phyloP scores from a whole-genome alignment of 2,113 vertebrate species.

The Pygoscelis antarcticus region DNA sequence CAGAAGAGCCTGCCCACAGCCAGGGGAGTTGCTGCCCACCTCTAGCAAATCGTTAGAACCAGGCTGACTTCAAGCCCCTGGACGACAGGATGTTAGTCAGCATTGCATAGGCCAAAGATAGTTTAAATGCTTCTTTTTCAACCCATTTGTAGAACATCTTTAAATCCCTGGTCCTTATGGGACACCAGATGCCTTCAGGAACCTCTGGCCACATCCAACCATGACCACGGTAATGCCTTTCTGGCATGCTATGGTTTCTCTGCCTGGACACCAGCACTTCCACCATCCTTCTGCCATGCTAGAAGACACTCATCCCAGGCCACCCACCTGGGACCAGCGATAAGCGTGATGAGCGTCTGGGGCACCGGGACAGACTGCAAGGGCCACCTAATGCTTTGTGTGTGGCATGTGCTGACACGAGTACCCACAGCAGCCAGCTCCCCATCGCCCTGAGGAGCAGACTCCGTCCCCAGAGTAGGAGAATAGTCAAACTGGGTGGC shows the following conservation, averaged over 20 bases:
- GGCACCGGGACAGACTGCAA: background rate
- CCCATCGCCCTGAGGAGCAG: rapidly evolving
- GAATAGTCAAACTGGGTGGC: background rate
- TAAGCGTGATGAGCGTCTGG: background rate
- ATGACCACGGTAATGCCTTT: background rate
- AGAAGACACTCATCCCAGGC: background rate
- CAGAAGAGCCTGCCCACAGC: background rate
- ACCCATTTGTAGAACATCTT: background rate
- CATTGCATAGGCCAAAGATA: background rate
- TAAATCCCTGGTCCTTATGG: background rate
- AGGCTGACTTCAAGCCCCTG: background rate
- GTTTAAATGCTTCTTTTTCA: background rate
- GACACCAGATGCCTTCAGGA: background rate
- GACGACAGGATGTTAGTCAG: background rate
- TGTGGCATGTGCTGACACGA: background rate
- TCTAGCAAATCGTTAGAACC: background rate
- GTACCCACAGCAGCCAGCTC: background rate
- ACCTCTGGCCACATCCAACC: background rate
- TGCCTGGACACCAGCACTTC: background rate
- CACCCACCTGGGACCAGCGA: background rate
- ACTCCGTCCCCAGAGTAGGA: background rate
- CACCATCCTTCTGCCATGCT: background rate
- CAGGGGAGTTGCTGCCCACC: background rate
- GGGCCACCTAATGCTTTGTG: background rate
- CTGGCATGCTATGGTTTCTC: background rate